These are phyloP conservation scores for Pristionchus japonicus DNA, from an alignment of 2,888 invertebrate species.

Conservation along the genomic window DNA sequence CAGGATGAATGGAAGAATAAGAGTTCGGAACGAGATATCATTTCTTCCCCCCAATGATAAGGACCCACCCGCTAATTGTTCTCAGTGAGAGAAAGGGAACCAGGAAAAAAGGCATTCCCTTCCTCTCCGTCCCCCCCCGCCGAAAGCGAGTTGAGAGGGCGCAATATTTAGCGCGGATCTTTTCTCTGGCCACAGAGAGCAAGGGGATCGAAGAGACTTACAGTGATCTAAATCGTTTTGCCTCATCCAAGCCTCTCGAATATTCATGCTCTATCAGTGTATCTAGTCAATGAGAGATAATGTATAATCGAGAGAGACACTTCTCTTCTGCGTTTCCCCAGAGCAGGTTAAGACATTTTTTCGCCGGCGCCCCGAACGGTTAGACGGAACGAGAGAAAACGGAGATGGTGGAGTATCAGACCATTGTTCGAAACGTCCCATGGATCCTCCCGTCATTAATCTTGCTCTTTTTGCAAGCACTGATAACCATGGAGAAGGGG, in stretches of 20 bases:
- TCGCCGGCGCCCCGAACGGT: not conserved
- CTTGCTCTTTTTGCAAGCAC: not conserved
- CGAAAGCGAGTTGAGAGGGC: not conserved
- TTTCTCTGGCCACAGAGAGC: too few species aligned
- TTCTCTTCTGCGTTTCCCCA: not conserved
- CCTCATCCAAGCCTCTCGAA: too few species aligned
- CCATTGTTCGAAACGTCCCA: not conserved
- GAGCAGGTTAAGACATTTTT: not conserved
- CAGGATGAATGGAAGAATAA: too few species aligned
- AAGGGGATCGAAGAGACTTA: too few species aligned
- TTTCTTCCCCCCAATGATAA: not conserved
- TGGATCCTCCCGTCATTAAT: not conserved
- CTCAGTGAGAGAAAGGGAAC: not conserved
- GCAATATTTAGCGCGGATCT: too few species aligned
- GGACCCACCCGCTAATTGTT: not conserved
- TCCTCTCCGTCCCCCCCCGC: not conserved
- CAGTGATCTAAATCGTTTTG: too few species aligned
- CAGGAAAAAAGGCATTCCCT: not conserved
- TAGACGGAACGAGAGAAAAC: not conserved
- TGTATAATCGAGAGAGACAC: too few species aligned
- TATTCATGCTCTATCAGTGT: too few species aligned
- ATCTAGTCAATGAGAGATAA: too few species aligned
- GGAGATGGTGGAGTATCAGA: not conserved
- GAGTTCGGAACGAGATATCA: not conserved
- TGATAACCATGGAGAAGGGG: not conserved